These are phyloP conservation scores for Microdon myrmicae DNA, from an alignment of 2,888 invertebrate species.

Conservation along the genomic window DNA sequence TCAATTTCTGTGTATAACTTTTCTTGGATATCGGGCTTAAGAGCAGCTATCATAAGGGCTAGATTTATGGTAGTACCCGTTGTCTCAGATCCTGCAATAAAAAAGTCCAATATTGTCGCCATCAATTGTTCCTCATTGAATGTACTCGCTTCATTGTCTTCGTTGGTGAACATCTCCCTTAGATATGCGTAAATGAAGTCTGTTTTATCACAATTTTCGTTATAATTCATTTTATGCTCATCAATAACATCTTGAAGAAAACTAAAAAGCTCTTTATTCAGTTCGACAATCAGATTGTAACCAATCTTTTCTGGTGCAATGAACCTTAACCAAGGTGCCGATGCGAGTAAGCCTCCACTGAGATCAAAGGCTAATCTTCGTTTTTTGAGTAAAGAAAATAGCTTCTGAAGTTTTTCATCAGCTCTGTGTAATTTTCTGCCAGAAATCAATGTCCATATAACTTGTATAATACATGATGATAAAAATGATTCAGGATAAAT, in stretches of 20 bases:
- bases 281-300: conserved; percentile 70
- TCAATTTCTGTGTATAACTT: conserved; percentile 71
- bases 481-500: conserved; percentile 66
- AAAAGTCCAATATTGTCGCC: conserved; percentile 75
- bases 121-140: conserved; percentile 73
- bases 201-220: conserved; percentile 65
- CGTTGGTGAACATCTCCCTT: conserved; percentile 69
- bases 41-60: conserved; percentile 71
- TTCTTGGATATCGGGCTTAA: conserved; percentile 71
- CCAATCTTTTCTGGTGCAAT: conserved; percentile 73
- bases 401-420: conserved; percentile 65
- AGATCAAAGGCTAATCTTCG: conserved; percentile 71
- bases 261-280: conserved; percentile 70
- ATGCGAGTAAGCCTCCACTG: conserved; percentile 70
- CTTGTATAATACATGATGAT: conserved; percentile 72
- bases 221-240: conserved; percentile 69
- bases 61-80: conserved; percentile 74
- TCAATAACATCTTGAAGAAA: conserved; percentile 71
- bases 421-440: conserved; percentile 68
- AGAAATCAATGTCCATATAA: conserved; percentile 73
- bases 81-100: conserved; percentile 75
- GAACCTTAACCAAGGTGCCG: conserved; percentile 73
- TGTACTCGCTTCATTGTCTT: conserved; percentile 44
- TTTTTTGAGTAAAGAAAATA: conserved; percentile 68
- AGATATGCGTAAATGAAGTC: conserved; percentile 76